Base-by-base conservation (phyloP, 2,113 vertebrate genomes). In the Trichechus manatus region DNA sequence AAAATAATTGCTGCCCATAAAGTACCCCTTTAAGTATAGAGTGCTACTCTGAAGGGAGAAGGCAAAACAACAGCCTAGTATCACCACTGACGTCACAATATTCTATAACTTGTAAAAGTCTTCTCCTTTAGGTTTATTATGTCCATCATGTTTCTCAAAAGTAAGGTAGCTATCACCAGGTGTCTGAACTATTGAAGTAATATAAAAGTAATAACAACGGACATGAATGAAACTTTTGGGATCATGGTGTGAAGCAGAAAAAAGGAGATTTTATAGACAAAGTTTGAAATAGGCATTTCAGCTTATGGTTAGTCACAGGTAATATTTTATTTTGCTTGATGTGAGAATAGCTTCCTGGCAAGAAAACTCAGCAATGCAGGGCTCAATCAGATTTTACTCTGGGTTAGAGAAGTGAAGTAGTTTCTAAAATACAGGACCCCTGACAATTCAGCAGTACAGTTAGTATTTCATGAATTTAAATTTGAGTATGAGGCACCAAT, bases 311-410 rank as follows among this genome's bases (percentile, higher is more conserved):
- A 90, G 81, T 63, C 74, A 63, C 50, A 63, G 22, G 19, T 29
- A 95, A 72, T 84, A 39, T 42, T n/a, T 89, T 80, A n/a, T 74
- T 95, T 84, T 64, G 70, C 42, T 72, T 70, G 33, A 92, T 42
- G 17, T 81, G 59, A 90, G 39, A 94, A 79, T 77, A 82, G 20
- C 27, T 87, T 68, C 75, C 36, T 91, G 47, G 33, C n/a, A 84
- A 82, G 39, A 84, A 94, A 90, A 72, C 20, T 93, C 56, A 36
- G 22, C 19, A 89, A 56, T n/a, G 10, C 22, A 78, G 29, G 42
- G 5, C 33, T 92, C 13, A 29, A 47, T 78, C 14, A 39, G 59
- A n/a, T 82, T 95, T 59, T 11, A 56, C 25, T 87, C 31, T 61
- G 36, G 8, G 22, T 4, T 1, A 36, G 19, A 94, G 29, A 87